Evolutionary conservation across 30 jellyfish, hydroid and myxozoan species (phyloP).

Genomic region (Mastigias papua): DNA sequence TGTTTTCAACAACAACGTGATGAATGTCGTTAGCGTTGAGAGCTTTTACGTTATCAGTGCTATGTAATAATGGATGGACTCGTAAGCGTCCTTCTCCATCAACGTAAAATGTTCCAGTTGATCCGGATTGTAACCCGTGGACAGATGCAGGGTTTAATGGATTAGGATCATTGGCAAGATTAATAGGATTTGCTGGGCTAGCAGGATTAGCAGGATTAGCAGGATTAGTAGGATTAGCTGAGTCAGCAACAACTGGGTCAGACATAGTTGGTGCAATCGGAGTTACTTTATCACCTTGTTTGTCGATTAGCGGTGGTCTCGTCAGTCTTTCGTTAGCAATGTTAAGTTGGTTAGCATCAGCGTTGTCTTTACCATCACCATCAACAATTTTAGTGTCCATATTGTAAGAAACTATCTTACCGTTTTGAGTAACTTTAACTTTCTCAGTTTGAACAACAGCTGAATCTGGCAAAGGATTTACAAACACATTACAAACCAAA

Average conservation of each 20-base stretch:
- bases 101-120: conserved; percentile 31
- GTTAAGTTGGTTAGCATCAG: conserved; percentile 35
- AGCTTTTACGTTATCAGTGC: conserved; percentile 1
- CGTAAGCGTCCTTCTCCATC: conserved; percentile 40
- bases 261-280: conserved; percentile 18
- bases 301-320: conserved; percentile 33
- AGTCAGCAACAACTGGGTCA: conserved; percentile 34
- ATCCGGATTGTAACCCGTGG: conserved; percentile 11
- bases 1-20: background rate
- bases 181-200: conserved; percentile 27
- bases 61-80: conserved; percentile 2
- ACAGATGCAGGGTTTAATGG: background rate
- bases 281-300: conserved; percentile 55
- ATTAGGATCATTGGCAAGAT: conserved; percentile 20
- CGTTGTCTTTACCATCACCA: conserved; percentile 23
- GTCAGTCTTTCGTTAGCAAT: conserved; percentile 47
- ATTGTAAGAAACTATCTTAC: conserved; percentile 55
- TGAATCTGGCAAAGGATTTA: conserved; percentile 2
- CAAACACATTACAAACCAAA: background rate
- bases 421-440: conserved; percentile 51
- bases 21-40: conserved; percentile 35
- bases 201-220: conserved; percentile 43
- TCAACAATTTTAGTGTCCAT: conserved; percentile 28
- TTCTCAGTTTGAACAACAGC: conserved; percentile 36
- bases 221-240: conserved; percentile 20